Conservation (phyloP, 2,797 vertebrate genomes). For the Myotis planiceps region DNA sequence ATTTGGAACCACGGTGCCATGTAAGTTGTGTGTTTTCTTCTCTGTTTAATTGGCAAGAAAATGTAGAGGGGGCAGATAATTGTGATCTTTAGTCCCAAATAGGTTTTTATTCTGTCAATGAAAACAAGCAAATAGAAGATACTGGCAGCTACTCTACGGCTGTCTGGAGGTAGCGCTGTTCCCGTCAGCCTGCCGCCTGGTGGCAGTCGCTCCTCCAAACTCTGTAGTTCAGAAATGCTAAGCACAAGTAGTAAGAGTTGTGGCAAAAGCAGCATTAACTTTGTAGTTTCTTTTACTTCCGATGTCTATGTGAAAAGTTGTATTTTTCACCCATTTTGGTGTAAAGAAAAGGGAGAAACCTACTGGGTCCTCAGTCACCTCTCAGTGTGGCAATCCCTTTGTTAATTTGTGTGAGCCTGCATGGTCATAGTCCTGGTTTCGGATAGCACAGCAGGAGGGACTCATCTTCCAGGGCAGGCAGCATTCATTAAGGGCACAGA, state of each 20-base stretch:
- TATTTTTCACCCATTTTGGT: background rate
- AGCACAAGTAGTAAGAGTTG: background rate
- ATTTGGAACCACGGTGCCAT: conserved; percentile 98
- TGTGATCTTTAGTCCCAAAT: background rate
- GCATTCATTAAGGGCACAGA: background rate
- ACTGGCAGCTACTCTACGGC: background rate
- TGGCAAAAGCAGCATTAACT: background rate
- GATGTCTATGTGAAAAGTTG: background rate
- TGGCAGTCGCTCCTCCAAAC: background rate
- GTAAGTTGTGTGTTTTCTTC: conserved; percentile 88
- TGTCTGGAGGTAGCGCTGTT: background rate
- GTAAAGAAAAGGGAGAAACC: background rate
- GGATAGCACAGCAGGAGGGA: background rate
- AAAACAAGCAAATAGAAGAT: background rate
- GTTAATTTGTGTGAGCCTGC: background rate
- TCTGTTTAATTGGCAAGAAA: background rate
- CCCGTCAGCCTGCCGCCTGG: background rate
- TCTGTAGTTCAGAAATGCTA: background rate
- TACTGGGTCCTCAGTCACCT: background rate
- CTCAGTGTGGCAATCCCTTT: background rate
- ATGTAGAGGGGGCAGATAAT: background rate
- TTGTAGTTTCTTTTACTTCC: conserved; percentile 1
- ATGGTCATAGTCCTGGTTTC: background rate
- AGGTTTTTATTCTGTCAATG: background rate
- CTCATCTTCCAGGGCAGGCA: background rate